Conservation (phyloP, 2,888 invertebrate species). For the Drosophila crucigera region DNA sequence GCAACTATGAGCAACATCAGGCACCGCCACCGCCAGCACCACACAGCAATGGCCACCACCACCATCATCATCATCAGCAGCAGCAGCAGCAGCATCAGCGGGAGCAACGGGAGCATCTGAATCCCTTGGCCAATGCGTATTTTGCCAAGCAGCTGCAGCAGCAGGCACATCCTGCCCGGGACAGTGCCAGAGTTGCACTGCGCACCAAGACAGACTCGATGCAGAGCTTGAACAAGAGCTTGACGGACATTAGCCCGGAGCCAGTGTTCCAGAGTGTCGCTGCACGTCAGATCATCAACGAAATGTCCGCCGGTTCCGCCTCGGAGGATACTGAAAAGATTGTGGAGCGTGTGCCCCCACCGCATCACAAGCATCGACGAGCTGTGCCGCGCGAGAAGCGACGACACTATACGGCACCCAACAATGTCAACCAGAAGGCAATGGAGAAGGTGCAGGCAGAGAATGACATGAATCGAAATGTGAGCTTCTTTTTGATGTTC, state of each 20-base stretch:
- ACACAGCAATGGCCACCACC: slow-evolving; percentile 75
- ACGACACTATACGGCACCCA: slow-evolving; percentile 94
- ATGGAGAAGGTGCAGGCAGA: slow-evolving; percentile 87
- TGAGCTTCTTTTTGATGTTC: slow-evolving; percentile 52
- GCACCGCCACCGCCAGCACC: slow-evolving; percentile 75
- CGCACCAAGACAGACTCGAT: slow-evolving; percentile 84
- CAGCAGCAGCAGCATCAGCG: slow-evolving; percentile 39
- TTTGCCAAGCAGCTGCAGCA: slow-evolving; percentile 83
- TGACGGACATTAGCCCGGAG: slow-evolving; percentile 89
- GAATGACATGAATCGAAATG: slow-evolving; percentile 85
- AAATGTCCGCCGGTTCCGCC: slow-evolving; percentile 88
- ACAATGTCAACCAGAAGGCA: slow-evolving; percentile 89
- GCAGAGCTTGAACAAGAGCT: slow-evolving; percentile 84
- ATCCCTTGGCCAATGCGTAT: slow-evolving; percentile 82
- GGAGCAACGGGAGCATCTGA: slow-evolving; percentile 75
- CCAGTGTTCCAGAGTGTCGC: slow-evolving; percentile 93
- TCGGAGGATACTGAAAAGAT: slow-evolving; percentile 85
- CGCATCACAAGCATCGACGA: slow-evolving; percentile 87
- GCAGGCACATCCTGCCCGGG: slow-evolving; percentile 70
- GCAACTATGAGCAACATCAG: slow-evolving; percentile 79
- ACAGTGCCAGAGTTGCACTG: slow-evolving; percentile 77
- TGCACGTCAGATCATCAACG: slow-evolving; percentile 93
- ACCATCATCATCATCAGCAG: slow-evolving; percentile 42
- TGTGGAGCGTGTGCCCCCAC: slow-evolving; percentile 86
- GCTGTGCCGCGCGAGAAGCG: slow-evolving; percentile 93